phyloP scores from a whole-genome alignment of 2,888 invertebrate species.

The Dryomyza anilis region DNA sequence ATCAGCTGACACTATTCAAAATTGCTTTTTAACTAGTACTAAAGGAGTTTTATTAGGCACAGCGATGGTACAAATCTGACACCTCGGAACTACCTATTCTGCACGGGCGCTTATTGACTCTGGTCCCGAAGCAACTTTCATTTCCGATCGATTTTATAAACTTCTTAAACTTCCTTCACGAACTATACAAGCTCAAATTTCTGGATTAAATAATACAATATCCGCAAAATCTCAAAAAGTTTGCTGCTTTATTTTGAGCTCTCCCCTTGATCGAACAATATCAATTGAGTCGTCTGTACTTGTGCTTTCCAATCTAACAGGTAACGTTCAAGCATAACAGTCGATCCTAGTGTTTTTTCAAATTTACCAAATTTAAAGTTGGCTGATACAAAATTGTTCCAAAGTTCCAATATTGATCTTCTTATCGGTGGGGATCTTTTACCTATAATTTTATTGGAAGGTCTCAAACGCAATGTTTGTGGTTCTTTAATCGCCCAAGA shows the following conservation, averaged over 20 bases:
- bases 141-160: conserved; percentile 10
- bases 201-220: conserved; percentile 13
- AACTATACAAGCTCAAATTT: not conserved
- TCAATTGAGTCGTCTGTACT: too few species aligned
- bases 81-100: not conserved
- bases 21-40: not conserved
- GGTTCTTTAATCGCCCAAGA: too few species aligned
- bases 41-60: conserved; percentile 19
- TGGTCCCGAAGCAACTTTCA: conserved; percentile 23
- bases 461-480: not conserved
- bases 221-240: not conserved
- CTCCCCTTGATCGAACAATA: too few species aligned
- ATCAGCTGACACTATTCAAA: too few species aligned
- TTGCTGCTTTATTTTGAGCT: not conserved
- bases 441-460: not conserved
- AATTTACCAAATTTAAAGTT: too few species aligned
- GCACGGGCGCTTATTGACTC: conserved; percentile 21
- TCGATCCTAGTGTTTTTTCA: too few species aligned
- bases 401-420: not conserved
- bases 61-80: not conserved
- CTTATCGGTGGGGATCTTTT: not conserved
- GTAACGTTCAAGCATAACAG: too few species aligned
- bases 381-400: too few species aligned
- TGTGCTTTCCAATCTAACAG: too few species aligned
- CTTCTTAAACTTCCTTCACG: not conserved